Base-by-base conservation (phyloP, 2,797 vertebrate genomes). In the Hephaestus fuliginosus region DNA sequence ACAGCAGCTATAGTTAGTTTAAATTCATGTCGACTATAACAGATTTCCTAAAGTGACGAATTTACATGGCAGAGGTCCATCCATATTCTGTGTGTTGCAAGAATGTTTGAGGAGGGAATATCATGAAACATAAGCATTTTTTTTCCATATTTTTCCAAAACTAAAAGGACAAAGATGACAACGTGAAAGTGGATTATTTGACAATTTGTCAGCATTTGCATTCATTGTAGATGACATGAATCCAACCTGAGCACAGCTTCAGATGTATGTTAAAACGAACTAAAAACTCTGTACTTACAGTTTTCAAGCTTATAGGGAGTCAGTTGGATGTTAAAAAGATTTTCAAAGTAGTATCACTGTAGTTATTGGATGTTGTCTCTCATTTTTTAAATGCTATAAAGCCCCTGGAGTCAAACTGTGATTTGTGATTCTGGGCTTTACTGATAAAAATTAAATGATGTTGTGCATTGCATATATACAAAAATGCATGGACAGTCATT, bases 261-360 rank as follows among this genome's bases (percentile, higher is more conserved):
- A 44, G 22, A 14, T 76, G 56, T 74, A 57, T 74, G 36, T 66
- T 44, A 76, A 64, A 65, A 71, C 20, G 72, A 25, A 60, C 49
- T 17, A 22, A 48, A 57, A 78, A 22, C 4, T 14, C 39, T 28
- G 12, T 5, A 55, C 13, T 41, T 7, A 1, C 11, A 48, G 13
- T 60, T 62, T 43, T 57, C 7, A 28, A 39, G 12, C 8, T 46
- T 30, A 52, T 57, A 33, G 11, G n/a, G 55, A 39, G 4, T 51
- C 5, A 52, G 9, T 46, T 56, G 52, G 7, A 41, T 51, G 13
- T 36, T 44, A 60, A 70, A 70, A 52, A 57, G 6, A 30, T 36
- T 69, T 69, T 33, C 1, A 44, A 18, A 30, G 14, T 5, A 30
- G 61, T 7, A 8, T 17, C 7, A 51, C 3, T 17, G 14, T 64